phyloP scores from a whole-genome alignment of 2,888 invertebrate species.

The Trichogramma dendrolimi region DNA sequence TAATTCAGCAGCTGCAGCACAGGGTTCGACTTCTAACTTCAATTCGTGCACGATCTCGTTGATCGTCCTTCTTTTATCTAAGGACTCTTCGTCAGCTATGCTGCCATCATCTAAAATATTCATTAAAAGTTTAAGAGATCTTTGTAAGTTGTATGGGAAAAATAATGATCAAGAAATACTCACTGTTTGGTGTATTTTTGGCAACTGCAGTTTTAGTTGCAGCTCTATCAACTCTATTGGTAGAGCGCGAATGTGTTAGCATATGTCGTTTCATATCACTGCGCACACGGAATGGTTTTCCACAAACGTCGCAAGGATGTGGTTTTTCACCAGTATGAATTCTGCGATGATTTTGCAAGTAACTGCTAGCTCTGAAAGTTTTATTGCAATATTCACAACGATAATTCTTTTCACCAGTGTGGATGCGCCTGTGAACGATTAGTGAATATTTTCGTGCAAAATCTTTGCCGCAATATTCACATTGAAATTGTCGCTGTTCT shows the following conservation, averaged over 20 bases:
- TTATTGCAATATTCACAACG: slow-evolving; percentile 80
- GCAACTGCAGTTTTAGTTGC: slow-evolving; percentile 37
- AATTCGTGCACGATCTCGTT: slow-evolving; percentile 47
- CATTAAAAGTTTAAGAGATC: neutral
- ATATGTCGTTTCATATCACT: slow-evolving; percentile 80
- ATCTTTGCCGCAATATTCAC: slow-evolving; percentile 84
- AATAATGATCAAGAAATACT: neutral
- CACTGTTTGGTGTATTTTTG: slow-evolving; percentile 31
- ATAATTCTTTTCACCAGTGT: slow-evolving; percentile 83
- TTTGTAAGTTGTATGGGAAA: neutral
- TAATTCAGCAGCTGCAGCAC: slow-evolving; percentile 42
- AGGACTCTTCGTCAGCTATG: slow-evolving; percentile 28
- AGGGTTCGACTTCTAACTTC: slow-evolving; percentile 45
- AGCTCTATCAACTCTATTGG: slow-evolving; percentile 37
- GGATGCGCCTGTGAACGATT: slow-evolving; percentile 78
- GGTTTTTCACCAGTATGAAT: slow-evolving; percentile 84
- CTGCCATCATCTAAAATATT: slow-evolving; percentile 4
- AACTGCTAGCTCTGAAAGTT: slow-evolving; percentile 80
- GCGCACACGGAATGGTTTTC: slow-evolving; percentile 76
- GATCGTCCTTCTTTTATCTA: slow-evolving; percentile 36
- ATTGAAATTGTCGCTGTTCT: slow-evolving; percentile 76
- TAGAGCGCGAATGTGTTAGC: slow-evolving; percentile 61
- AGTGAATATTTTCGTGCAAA: slow-evolving; percentile 84
- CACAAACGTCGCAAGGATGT: slow-evolving; percentile 70
- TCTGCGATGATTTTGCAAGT: slow-evolving; percentile 76